Evolutionary conservation across 2,888 invertebrate species (phyloP), one percentile per base, ranked within the genome.

Genomic region (Apotomis betuletana): DNA sequence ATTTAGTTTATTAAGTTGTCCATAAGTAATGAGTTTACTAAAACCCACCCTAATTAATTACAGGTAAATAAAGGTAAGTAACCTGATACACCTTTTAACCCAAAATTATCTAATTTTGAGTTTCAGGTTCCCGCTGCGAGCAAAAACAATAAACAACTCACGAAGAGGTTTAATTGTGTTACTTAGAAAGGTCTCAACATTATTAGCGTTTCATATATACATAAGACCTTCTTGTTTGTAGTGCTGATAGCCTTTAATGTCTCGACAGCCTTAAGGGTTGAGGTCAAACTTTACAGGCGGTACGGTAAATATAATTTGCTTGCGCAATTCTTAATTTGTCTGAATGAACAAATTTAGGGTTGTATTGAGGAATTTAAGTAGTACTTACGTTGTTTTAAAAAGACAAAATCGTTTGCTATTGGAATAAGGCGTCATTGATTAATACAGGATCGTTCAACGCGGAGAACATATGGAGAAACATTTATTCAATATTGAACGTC

Each of bases 81-180:
- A 68, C 54, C 46, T 55, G 54, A 61, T 60, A 68, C 68, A 68
- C 54, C 68, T 61, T 54, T 61, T 61, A 61, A 44, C 52, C 68
- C 12, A 44, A 44, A 68, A 61, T 68, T 61, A 54, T 55, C 61
- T 55, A 46, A 68, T 61, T 68, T 54, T 61, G 15, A 59, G 54
- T 68, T 55, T 68, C 54, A 68, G 46, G 54, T 55, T 55, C 6
- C 54, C 13, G 15, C 27, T 68, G 27, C 46, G 15, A 67, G 38
- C 68, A 61, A 61, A 61, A 68, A 68, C 68, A 68, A 61, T 61
- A 61, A 61, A 68, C 68, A 68, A 61, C 44, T 68, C 67, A 13
- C 59, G 5, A 60, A 49, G 52, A 52, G 52, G 52, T 41, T 12
- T 5, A 27, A 27, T 36, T 12, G 36, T 10, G 57, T 27, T 36